phyloP scores from a whole-genome alignment of 2,797 vertebrate species.

The Silurus lanzhouensis region DNA sequence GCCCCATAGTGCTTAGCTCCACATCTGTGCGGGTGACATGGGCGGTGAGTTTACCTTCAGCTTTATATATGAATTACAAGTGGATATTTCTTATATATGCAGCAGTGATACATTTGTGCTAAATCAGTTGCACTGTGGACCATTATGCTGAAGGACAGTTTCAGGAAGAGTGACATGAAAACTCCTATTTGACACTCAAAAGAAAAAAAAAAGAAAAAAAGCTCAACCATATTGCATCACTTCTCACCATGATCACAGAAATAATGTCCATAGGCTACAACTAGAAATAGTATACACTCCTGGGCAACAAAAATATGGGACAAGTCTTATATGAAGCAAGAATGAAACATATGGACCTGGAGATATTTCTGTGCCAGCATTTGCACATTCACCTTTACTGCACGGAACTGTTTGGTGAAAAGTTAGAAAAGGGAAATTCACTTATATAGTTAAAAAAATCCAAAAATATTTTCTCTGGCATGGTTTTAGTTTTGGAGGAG shows the following conservation, averaged over 20 bases:
- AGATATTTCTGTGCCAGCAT: no score
- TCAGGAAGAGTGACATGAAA: neutral
- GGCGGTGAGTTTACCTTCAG: slow-evolving; percentile 80
- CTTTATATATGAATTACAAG: neutral
- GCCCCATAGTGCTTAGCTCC: slow-evolving; percentile 90
- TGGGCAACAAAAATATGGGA: no score
- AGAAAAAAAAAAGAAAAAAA: no score
- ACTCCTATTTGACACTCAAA: neutral
- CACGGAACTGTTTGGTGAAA: no score
- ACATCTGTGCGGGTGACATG: slow-evolving; percentile 95
- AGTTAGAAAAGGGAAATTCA: no score
- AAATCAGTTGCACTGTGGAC: neutral
- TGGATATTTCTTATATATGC: neutral
- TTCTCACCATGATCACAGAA: neutral
- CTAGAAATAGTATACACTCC: neutral
- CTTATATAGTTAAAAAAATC: no score
- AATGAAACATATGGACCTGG: no score
- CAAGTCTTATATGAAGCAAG: no score
- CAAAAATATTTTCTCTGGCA: no score
- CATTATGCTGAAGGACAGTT: neutral
- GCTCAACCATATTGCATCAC: neutral
- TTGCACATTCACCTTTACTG: no score
- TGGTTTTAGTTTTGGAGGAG: no score
- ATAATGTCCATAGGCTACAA: neutral
- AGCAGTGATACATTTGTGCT: neutral